A percentile compares a stretch with the other conserved stretches of the same genome.
These are phyloP conservation scores for Salpingus planirostris DNA, from an alignment of 2,888 invertebrate genomes.

Conservation along the genomic window DNA sequence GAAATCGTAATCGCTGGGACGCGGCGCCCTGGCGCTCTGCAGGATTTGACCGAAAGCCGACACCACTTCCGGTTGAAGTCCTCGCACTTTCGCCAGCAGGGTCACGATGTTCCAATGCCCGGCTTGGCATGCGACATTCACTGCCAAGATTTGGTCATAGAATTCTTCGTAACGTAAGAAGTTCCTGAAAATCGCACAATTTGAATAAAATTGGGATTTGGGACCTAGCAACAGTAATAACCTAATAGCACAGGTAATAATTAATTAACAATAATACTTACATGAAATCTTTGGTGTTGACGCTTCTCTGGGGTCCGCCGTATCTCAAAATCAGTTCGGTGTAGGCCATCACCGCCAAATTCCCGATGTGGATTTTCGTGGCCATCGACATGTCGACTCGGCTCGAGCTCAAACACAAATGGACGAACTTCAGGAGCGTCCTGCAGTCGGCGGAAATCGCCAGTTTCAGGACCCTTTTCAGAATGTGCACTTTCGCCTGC, in stretches of 20 bases:
- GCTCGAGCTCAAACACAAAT: slow-evolving; percentile 46
- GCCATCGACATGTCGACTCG: slow-evolving; percentile 50
- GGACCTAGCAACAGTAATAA: too few relatives aligned
- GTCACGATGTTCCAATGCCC: slow-evolving; percentile 51
- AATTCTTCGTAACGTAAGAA: slow-evolving; percentile 53
- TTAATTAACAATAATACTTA: too few relatives aligned
- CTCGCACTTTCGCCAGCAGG: slow-evolving; percentile 43
- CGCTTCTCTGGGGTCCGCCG: slow-evolving; percentile 32
- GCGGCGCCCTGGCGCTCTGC: slow-evolving; percentile 32
- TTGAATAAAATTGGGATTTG: too few relatives aligned
- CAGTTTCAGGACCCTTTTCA: slow-evolving; percentile 50
- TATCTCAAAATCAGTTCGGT: slow-evolving; percentile 47
- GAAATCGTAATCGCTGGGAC: slow-evolving; percentile 31
- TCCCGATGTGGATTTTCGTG: slow-evolving; percentile 56
- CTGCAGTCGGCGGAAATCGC: slow-evolving; percentile 53
- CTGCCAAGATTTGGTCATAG: slow-evolving; percentile 55
- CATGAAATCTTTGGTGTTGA: slow-evolving; percentile 45
- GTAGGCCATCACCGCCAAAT: slow-evolving; percentile 56
- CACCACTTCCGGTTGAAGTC: slow-evolving; percentile 49
- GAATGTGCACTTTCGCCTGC: slow-evolving; percentile 46
- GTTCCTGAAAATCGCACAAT: slow-evolving; percentile 43
- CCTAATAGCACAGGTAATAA: too few relatives aligned
- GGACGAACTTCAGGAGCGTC: slow-evolving; percentile 52
- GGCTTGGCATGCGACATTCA: slow-evolving; percentile 54
- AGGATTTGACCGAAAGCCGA: slow-evolving; percentile 47